Conservation (phyloP, 2,797 vertebrate genomes). For the Melanotaenia boesemani region DNA sequence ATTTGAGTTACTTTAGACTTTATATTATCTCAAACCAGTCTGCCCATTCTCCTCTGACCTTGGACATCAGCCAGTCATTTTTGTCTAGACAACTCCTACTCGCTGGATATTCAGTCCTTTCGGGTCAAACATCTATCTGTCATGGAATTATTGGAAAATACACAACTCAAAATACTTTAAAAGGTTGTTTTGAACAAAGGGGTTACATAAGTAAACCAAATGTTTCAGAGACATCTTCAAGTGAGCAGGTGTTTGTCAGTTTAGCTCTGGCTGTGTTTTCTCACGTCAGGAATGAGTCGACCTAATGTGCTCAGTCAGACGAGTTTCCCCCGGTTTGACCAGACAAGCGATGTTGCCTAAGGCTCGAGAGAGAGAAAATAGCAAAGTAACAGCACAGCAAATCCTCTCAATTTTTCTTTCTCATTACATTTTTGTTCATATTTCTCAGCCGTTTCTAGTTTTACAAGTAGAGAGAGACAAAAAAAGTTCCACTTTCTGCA, state of each 20-base stretch:
- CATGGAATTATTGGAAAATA: constrained; percentile 8
- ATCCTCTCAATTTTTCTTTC: neutral
- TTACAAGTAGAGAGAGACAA: neutral
- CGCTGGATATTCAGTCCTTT: constrained; percentile 26
- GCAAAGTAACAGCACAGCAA: constrained; percentile 7
- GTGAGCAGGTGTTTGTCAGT: constrained; percentile 24
- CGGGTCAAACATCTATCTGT: constrained; percentile 31
- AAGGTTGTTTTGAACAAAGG: neutral
- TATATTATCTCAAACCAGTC: too few relatives aligned
- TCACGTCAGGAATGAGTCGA: constrained; percentile 75
- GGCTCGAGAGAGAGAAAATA: constrained; percentile 21
- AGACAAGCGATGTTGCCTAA: constrained; percentile 49
- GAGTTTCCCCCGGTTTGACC: constrained; percentile 63
- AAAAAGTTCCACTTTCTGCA: neutral
- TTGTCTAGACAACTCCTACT: too few relatives aligned
- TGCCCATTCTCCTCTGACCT: neutral
- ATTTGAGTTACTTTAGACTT: too few relatives aligned
- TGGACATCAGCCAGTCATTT: too few relatives aligned
- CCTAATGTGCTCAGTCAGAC: constrained; percentile 71
- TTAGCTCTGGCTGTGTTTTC: constrained; percentile 54
- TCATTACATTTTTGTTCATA: neutral
- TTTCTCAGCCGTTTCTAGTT: neutral
- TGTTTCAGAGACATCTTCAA: constrained; percentile 15
- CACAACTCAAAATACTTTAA: neutral
- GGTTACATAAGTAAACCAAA: neutral